These are phyloP conservation scores for Campoletis raptor DNA, from an alignment of 2,888 invertebrate species.

Conservation along the genomic window DNA sequence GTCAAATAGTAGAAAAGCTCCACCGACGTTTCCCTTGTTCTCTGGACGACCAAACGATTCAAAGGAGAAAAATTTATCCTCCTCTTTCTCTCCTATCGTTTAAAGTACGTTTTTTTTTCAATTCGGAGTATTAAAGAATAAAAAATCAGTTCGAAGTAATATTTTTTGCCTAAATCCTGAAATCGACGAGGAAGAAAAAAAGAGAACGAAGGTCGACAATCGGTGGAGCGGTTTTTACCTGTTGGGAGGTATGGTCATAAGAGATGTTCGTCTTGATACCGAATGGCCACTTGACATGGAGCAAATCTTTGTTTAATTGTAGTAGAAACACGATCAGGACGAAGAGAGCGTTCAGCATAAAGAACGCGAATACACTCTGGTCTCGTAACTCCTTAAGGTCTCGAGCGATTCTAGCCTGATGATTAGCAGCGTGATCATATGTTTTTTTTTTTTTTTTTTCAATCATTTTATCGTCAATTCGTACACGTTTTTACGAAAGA, in stretches of 20 bases:
- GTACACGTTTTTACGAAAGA: conserved; percentile 4
- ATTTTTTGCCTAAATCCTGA: not conserved
- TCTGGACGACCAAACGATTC: conserved; percentile 47
- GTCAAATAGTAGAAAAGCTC: conserved; percentile 78
- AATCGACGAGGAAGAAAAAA: conserved; percentile 39
- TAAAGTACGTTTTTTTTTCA: not conserved
- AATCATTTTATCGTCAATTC: conserved; percentile 18
- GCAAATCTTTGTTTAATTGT: conserved; percentile 98
- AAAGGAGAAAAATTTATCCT: not conserved
- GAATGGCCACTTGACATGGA: conserved; percentile 98
- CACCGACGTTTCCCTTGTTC: conserved; percentile 71
- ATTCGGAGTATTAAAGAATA: not conserved
- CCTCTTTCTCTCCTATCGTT: not conserved
- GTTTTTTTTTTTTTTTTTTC: conserved; percentile 43
- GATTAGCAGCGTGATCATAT: conserved; percentile 71
- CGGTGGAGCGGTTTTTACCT: conserved; percentile 88
- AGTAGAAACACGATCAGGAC: conserved; percentile 99
- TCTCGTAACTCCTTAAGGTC: conserved; percentile 98
- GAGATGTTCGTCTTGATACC: conserved; percentile 97
- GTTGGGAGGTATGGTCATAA: conserved; percentile 95
- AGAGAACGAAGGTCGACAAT: conserved; percentile 65
- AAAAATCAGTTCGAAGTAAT: not conserved
- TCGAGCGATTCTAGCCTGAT: conserved; percentile 94
- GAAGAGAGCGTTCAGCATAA: conserved; percentile 99
- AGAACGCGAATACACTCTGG: conserved; percentile 97